Base-by-base conservation (phyloP, 2,797 vertebrate genomes). In the Arrhamphus sclerolepis region DNA sequence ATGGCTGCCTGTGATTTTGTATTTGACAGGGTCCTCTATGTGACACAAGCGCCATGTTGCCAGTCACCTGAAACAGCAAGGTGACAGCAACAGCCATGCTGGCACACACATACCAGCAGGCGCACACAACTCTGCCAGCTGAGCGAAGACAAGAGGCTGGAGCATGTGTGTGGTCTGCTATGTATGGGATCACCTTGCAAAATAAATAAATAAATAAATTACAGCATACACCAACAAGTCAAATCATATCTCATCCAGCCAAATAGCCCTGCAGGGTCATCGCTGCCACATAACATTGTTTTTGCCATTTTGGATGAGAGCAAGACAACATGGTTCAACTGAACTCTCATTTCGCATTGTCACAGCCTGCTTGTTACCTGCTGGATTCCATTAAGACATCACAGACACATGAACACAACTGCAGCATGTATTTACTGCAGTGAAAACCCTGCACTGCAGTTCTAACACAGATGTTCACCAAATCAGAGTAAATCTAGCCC, bases 11-110 rank as follows among this genome's bases (percentile, higher is more conserved):
- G 76, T 56, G 76, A 70, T 81, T 71, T 79, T 44, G 54, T 52
- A 7, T 77, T 64, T 80, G 81, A 81, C 84, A 79, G 68, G 72
- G 69, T 69, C 72, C 68, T 87, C 67, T 68, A 24, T 76, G 72
- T 70, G 78, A 75, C 80, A 70, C 54, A 54, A 78, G 44, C 52
- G 57, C 67, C 75, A 55, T 84, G 87, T 89, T 83, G 72, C 82
- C 84, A 87, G 82, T 87, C 91, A 90, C 86, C 84, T 83, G 87
- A 88, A 88, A 88, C 82, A 47, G 62, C n/a, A 58, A 77, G 73
- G 85, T 81, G 83, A 91, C 90, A 87, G 87, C 70, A 54, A 43
- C 54, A 81, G 67, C 81, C 39, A 53, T 77, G 77, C 57, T 62
- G 60, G 70, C 66, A 61, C 62, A 28, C 53, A 52, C 52, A 26